phyloP scores from a whole-genome alignment of 2,888 invertebrate genomes.

The Drosophila anomalipes region DNA sequence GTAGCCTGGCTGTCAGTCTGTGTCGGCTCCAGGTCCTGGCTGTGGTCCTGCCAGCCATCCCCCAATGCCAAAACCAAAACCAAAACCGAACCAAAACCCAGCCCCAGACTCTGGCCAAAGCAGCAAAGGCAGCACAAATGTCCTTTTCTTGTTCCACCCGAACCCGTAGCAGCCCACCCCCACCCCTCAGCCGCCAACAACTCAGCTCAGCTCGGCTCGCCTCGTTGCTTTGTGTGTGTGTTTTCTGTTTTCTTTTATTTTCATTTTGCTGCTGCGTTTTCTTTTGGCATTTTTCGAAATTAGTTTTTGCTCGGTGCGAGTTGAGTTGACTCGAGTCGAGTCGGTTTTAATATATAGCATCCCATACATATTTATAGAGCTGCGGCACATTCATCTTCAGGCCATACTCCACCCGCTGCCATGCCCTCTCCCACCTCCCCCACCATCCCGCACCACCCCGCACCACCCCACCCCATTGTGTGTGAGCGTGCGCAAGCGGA shows the following conservation, averaged over 20 bases:
- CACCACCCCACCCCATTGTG: conserved; percentile 1
- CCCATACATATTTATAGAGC: conserved; percentile 83
- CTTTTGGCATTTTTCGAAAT: conserved; percentile 83
- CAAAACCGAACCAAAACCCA: conserved; percentile 16
- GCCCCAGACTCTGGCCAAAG: conserved; percentile 30
- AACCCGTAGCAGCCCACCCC: conserved; percentile 19
- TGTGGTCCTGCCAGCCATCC: conserved; percentile 38
- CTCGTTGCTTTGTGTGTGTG: conserved; percentile 37
- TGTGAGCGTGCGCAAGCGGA: conserved; percentile 44
- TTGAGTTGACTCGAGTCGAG: conserved; percentile 68
- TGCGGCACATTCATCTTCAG: conserved; percentile 82
- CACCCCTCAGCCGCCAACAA: conserved; percentile 16
- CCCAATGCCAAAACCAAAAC: conserved; percentile 15
- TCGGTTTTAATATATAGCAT: conserved; percentile 83
- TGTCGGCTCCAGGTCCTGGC: conserved; percentile 54
- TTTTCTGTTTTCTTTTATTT: conserved; percentile 64
- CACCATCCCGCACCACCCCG: not conserved
- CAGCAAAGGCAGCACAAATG: conserved; percentile 70
- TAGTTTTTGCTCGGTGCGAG: conserved; percentile 80
- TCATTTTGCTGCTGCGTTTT: conserved; percentile 76
- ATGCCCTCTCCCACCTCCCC: not conserved
- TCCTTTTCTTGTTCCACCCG: conserved; percentile 71
- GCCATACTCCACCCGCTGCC: conserved; percentile 33
- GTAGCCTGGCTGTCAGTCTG: conserved; percentile 68
- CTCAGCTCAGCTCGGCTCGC: conserved; percentile 20